phyloP scores from a whole-genome alignment of 2,888 invertebrate genomes.

The Hybos culiciformis region DNA sequence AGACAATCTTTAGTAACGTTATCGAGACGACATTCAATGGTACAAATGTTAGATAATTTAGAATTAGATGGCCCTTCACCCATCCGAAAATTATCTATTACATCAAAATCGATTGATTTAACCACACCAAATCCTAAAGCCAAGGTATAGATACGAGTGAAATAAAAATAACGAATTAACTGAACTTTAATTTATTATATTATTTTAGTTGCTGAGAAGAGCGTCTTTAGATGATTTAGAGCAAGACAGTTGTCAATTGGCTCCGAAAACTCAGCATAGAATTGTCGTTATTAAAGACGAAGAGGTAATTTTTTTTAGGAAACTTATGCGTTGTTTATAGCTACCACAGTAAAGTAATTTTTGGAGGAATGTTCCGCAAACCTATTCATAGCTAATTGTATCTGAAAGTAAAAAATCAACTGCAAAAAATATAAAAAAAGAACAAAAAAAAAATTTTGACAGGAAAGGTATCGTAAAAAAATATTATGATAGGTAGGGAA shows the following conservation, averaged over 20 bases:
- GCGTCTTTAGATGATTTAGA: conserved; percentile 72
- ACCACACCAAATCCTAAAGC: conserved; percentile 31
- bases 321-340: no score
- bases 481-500: no score
- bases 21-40: conserved; percentile 64
- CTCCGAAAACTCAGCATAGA: conserved; percentile 68
- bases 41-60: conserved; percentile 57
- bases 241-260: conserved; percentile 64
- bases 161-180: conserved; percentile 1
- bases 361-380: no score
- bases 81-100: conserved; percentile 38
- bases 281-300: conserved; percentile 60
- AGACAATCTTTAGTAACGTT: conserved; percentile 74
- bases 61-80: conserved; percentile 62
- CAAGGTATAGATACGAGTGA: not conserved
- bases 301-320: conserved; percentile 42
- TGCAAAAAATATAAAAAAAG: no score
- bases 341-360: no score
- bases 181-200: conserved; percentile 5
- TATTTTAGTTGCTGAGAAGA: conserved; percentile 45
- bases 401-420: no score
- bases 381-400: no score
- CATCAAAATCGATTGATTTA: conserved; percentile 30
- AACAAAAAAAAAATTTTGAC: not conserved
- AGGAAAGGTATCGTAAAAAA: not conserved